These are phyloP conservation scores for Hyperoplus immaculatus DNA, from an alignment of 2,797 vertebrate species.

Conservation along the genomic window DNA sequence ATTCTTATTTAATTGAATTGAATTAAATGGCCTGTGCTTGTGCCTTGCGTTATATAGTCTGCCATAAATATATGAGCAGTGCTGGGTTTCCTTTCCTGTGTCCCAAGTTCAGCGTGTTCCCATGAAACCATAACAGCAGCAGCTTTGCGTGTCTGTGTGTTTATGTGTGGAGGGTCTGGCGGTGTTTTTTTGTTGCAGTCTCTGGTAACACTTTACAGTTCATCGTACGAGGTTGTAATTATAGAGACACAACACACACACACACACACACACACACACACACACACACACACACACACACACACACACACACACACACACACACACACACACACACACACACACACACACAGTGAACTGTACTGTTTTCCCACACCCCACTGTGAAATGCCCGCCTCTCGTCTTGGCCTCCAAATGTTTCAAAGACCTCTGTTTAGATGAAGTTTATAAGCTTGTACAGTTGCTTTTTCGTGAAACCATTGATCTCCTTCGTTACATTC, in stretches of 20 bases:
- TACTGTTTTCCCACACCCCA: constrained; percentile 24
- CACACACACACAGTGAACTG: constrained; percentile 20
- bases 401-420: constrained; percentile 39
- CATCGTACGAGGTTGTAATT: background rate
- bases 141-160: constrained; percentile 12
- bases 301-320: background rate
- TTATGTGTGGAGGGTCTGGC: background rate
- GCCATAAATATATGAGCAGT: constrained; percentile 32
- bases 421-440: constrained; percentile 31
- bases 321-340: background rate
- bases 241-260: background rate
- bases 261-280: background rate
- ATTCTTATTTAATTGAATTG: constrained; percentile 25
- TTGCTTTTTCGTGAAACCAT: constrained; percentile 29
- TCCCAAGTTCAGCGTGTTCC: constrained; percentile 65
- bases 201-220: constrained; percentile 34
- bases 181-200: constrained; percentile 26
- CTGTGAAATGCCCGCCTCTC: constrained; percentile 58
- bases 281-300: background rate
- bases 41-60: background rate
- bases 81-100: background rate
- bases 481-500: constrained; percentile 53
- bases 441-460: constrained; percentile 26
- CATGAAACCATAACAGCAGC: constrained; percentile 39
- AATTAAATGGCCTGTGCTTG: constrained; percentile 11